Percentiles rank a stretch among this genome's conserved stretches.
Evolutionary conservation across 2,113 vertebrate genomes (phyloP).

Genomic region (Tapirus terrestris): DNA sequence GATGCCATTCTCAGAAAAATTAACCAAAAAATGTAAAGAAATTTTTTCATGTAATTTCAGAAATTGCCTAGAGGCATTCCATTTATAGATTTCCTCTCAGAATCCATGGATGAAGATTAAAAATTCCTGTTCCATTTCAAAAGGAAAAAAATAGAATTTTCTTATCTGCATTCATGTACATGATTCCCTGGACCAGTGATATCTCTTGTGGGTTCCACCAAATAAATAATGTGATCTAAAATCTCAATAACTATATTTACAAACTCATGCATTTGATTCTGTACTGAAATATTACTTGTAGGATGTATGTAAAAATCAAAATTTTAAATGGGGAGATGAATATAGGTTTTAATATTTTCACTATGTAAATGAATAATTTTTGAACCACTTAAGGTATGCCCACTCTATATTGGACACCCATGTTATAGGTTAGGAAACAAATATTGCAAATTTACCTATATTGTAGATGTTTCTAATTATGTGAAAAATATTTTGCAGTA

Average conservation of each 20-base stretch:
- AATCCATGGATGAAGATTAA: background rate
- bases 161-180: background rate
- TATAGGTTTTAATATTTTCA: background rate
- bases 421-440: background rate
- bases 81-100: background rate
- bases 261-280: background rate
- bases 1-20: background rate
- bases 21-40: background rate
- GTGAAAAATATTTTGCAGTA: background rate
- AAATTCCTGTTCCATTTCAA: background rate
- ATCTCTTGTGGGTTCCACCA: background rate
- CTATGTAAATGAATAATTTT: background rate
- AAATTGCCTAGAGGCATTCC: background rate
- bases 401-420: background rate
- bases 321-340: background rate
- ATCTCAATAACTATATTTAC: background rate
- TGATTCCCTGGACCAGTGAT: background rate
- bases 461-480: background rate
- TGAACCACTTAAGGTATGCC: background rate
- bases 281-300: background rate
- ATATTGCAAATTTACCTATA: background rate
- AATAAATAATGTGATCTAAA: background rate
- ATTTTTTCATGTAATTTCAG: background rate
- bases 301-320: background rate
- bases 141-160: background rate